phyloP scores from a whole-genome alignment of 2,888 invertebrate species.

The Vanessa cardui region DNA sequence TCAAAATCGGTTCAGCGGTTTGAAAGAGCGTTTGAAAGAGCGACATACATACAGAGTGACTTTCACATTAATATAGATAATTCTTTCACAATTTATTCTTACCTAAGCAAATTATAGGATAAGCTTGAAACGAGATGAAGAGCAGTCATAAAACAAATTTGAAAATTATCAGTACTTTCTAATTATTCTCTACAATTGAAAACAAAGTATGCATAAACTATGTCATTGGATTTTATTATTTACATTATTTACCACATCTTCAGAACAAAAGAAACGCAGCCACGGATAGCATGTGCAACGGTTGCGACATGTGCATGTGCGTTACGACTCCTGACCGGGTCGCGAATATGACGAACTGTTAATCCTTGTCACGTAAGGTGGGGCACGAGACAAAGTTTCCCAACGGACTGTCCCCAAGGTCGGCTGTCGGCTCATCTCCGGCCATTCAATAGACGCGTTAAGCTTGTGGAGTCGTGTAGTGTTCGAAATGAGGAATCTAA shows the following conservation, averaged over 20 bases:
- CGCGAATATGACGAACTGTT: slow-evolving; percentile 36
- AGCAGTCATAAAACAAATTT: too few species aligned
- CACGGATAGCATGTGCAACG: not conserved
- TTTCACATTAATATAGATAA: too few species aligned
- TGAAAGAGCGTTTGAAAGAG: too few species aligned
- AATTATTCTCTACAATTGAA: too few species aligned
- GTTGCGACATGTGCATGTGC: slow-evolving; percentile 8
- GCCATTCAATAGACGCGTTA: slow-evolving; percentile 60
- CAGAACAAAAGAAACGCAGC: not conserved
- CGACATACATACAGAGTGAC: too few species aligned
- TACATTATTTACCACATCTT: not conserved
- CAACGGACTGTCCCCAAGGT: slow-evolving; percentile 73
- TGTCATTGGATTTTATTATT: too few species aligned
- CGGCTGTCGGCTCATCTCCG: slow-evolving; percentile 57
- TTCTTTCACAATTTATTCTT: too few species aligned
- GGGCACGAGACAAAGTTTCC: slow-evolving; percentile 62
- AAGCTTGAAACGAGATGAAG: too few species aligned
- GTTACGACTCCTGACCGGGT: slow-evolving; percentile 19
- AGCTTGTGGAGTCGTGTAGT: slow-evolving; percentile 60
- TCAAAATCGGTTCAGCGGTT: too few species aligned
- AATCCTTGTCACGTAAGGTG: slow-evolving; percentile 55
- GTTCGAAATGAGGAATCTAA: slow-evolving; percentile 62
- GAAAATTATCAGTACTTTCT: too few species aligned
- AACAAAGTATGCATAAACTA: slow-evolving; percentile 3
- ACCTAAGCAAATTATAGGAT: too few species aligned